Evolutionary conservation across 2,888 invertebrate species (phyloP), one percentile per base, ranked within the genome.

Genomic region (Polyommatus iphigenia): DNA sequence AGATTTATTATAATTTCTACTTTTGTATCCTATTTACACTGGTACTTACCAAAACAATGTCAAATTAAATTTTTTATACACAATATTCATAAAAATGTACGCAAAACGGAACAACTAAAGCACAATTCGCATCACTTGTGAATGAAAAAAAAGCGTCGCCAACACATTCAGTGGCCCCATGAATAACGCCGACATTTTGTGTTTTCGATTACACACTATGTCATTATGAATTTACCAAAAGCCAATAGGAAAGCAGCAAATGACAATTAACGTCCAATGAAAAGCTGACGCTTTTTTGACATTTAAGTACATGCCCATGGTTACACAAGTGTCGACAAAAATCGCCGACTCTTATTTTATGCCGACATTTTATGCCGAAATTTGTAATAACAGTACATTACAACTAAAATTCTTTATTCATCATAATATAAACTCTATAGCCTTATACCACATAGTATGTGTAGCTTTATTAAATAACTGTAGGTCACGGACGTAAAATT

Each of bases 91-190:
- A 84, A 85, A 84, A 89, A 88, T 84, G 85, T 87, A 89, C 87
- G 87, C 88, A 87, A 92, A 91, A 89, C 88, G 88, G 89, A 89
- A 91, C 91, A 91, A 87, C 89, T 88, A 86, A 87, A 84, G 83
- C 88, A 88, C 88, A 86, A 89, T 89, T 88, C 89, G 86, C 88
- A 90, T 87, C 87, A 87, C 83, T 87, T 88, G 88, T 91, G 91
- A 87, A 83, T 79, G 86, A 88, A 90, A 91, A 92, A 91, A 91
- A 87, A 85, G 85, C 85, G 87, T 90, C 84, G 84, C 91, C 93
- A 91, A 91, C 94, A 89, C 79, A 80, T 81, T 79, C 79, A 76
- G 82, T 82, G 85, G 87, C 90, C 87, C 86, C 82, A 87, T 88
- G 85, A 85, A 79, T 87, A 83, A 84, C 83, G 84, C 91, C 93